phyloP scores from a whole-genome alignment of 2,888 invertebrate genomes.

The Polydesmus complanatus region DNA sequence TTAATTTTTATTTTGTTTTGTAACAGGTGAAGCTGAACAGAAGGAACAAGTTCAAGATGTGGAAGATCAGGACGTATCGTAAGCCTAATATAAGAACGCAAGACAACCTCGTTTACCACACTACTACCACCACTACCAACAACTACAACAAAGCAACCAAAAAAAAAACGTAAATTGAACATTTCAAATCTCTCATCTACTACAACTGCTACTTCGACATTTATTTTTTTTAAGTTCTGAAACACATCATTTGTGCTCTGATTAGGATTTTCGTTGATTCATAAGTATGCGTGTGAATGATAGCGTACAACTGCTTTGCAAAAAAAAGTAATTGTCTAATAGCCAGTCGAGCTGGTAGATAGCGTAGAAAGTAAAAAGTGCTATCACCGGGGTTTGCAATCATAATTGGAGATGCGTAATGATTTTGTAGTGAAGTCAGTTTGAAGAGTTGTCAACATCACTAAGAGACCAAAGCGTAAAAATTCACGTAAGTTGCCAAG shows the following conservation, averaged over 20 bases:
- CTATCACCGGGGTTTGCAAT: too few relatives aligned
- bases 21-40: conserved; percentile 72
- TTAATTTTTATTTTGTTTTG: neutral
- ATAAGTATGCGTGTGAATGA: neutral
- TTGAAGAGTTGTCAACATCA: too few relatives aligned
- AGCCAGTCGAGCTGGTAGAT: too few relatives aligned
- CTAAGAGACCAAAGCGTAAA: too few relatives aligned
- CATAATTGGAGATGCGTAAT: too few relatives aligned
- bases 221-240: neutral
- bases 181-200: neutral
- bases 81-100: conserved; percentile 34
- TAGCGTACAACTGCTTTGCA: neutral
- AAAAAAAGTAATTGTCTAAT: too few relatives aligned
- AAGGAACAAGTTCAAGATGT: conserved; percentile 84
- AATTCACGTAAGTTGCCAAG: too few relatives aligned
- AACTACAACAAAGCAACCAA: neutral
- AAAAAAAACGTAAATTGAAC: neutral
- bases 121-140: neutral
- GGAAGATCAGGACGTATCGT: conserved; percentile 92
- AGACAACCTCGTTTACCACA: neutral
- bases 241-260: neutral
- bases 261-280: neutral
- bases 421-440: too few relatives aligned
- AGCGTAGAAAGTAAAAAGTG: too few relatives aligned
- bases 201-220: neutral